Evolutionary conservation across 1,140 invertebrate species (phyloP), one percentile per base, ranked within the genome.

Genomic region (Nylanderia fulva): DNA sequence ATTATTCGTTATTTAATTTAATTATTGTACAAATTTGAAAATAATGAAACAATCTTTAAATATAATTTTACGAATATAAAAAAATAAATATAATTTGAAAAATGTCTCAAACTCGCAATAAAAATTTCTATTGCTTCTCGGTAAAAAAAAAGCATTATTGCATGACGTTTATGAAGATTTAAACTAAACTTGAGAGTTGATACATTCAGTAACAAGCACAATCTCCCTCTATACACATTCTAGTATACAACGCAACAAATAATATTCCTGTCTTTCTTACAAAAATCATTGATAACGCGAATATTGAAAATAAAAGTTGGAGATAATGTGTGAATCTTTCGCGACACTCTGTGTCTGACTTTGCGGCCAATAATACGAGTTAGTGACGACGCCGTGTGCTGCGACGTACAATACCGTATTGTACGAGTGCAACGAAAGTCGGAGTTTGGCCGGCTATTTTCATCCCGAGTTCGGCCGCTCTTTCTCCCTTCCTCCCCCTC

Each of bases 361-460:
- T 39, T 54, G 15, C 9, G 11, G 15, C n/a, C 42, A 54, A 54
- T 39, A 68, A 79, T 79, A 66, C 27, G 45, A 79, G 3, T 48
- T 33, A 52, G 29, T 64, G 61, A 29, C 27, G 48, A 79, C 29
- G 15, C 29, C 29, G 29, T 15, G 21, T 68, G 15, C 21, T 79
- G 36, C 45, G 21, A 54, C 18, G 33, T 68, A 79, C 61, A 79
- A 68, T 79, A 79, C 21, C 29, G 45, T 79, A 79, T 79, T 68
- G 45, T 68, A 68, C 45, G 27, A 72, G 54, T 83, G 54, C 39
- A 61, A 74, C 68, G 39, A 83, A 69, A 79, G 54, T 72, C 84
- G 39, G 77, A 83, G 79, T 83, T 80, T 88, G 71, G 24, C 42
- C 45, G 68, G 61, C 71, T 86, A 88, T 88, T 88, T 88, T 86